Conservation (phyloP, 2,113 vertebrate species). For the Turdus rufiventris region DNA sequence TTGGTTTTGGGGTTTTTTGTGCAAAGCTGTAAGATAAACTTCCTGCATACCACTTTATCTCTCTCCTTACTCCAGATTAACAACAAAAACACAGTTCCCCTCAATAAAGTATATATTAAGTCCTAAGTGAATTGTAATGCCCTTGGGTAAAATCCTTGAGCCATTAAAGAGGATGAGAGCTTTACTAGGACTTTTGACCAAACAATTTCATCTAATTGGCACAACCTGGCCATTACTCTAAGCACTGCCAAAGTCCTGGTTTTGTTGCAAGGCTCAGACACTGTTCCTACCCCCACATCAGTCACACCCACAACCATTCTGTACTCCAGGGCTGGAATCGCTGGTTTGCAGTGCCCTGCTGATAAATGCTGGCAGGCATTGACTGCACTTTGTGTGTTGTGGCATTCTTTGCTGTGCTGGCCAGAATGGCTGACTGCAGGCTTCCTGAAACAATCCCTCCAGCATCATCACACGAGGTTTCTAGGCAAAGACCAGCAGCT, state of each 20-base stretch:
- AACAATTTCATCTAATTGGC: neutral
- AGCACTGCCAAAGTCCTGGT: neutral
- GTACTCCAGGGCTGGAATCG: neutral
- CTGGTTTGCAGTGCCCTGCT: neutral
- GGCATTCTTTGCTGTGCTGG: neutral
- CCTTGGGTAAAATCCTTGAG: neutral
- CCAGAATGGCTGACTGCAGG: neutral
- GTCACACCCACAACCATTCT: neutral
- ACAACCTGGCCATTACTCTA: neutral
- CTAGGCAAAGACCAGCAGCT: neutral
- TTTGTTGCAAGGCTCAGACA: neutral
- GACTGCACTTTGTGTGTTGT: no score
- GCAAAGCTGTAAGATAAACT: neutral
- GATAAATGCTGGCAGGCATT: neutral
- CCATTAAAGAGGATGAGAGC: neutral
- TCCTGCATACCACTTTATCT: neutral
- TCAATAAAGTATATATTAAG: neutral
- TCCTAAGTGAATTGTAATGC: neutral
- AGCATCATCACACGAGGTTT: neutral
- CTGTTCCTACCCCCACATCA: neutral
- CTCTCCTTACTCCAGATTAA: neutral
- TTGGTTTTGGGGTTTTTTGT: no score
- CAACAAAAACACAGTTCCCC: neutral
- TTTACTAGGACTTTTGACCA: neutral
- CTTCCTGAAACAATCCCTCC: neutral